These are phyloP conservation scores for Rhopalosiphum maidis DNA, from an alignment of 1,140 invertebrate species.

Conservation along the genomic window DNA sequence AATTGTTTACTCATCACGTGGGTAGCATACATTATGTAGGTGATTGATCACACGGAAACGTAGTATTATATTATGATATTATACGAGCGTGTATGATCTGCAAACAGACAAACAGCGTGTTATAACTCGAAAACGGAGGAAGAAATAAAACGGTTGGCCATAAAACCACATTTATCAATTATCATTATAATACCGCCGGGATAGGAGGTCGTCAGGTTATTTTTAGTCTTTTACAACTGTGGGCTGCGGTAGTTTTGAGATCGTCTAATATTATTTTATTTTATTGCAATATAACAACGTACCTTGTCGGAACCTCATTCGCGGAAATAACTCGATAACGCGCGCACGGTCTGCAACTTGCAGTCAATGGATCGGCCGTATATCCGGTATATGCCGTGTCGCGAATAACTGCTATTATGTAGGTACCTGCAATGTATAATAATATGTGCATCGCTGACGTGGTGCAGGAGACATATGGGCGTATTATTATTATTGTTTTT, in stretches of 20 bases:
- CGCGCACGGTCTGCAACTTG: neutral
- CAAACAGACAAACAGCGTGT: neutral
- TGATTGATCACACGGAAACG: neutral
- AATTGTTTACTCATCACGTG: neutral
- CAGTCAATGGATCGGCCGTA: neutral
- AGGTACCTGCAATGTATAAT: neutral
- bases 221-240: slow-evolving; percentile 16
- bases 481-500: neutral
- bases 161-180: slow-evolving; percentile 40
- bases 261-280: neutral
- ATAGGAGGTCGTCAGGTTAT: slow-evolving; percentile 9
- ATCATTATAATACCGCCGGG: neutral
- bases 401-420: too few relatives aligned
- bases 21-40: neutral
- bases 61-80: neutral
- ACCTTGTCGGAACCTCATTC: neutral
- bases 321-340: slow-evolving; percentile 6
- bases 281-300: neutral
- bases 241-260: neutral
- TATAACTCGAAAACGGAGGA: neutral
- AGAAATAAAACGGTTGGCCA: neutral
- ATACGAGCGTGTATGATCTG: too few relatives aligned
- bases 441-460: neutral
- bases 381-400: neutral
- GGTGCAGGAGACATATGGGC: neutral